phyloP scores from a whole-genome alignment of 2,888 invertebrate genomes.

The Eupithecia pulchellata region DNA sequence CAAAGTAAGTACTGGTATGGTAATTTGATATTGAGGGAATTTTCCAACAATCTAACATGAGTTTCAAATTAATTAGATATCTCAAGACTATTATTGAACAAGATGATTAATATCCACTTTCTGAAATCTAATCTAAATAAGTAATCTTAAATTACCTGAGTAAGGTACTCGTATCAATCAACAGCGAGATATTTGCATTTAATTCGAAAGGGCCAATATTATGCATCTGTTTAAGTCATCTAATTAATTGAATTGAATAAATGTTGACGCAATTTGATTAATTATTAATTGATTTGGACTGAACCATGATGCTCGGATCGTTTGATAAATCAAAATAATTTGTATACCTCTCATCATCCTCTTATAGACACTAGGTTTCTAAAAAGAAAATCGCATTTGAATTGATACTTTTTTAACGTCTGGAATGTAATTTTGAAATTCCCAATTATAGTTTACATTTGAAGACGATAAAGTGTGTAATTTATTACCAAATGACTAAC shows the following conservation, averaged over 20 bases:
- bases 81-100: slow-evolving; percentile 6
- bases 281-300: slow-evolving; percentile 1
- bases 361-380: too few species aligned
- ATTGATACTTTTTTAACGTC: not conserved
- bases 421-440: too few species aligned
- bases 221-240: slow-evolving; percentile 14
- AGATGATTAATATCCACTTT: slow-evolving; percentile 11
- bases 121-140: slow-evolving; percentile 15
- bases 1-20: slow-evolving; percentile 2
- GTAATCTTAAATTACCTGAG: not conserved
- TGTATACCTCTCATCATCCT: too few species aligned
- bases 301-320: not conserved
- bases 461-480: too few species aligned
- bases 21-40: slow-evolving; percentile 5
- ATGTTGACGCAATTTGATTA: slow-evolving; percentile 20
- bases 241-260: slow-evolving; percentile 19
- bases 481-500: too few species aligned
- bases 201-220: slow-evolving; percentile 11
- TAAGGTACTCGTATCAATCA: not conserved
- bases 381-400: not conserved
- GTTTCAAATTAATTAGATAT: slow-evolving; percentile 11
- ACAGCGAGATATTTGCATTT: slow-evolving; percentile 1
- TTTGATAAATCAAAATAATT: not conserved
- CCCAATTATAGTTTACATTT: too few species aligned
- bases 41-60: slow-evolving; percentile 12